These are phyloP conservation scores for Hyla sarda DNA, from an alignment of 2,113 vertebrate species.

Conservation along the genomic window DNA sequence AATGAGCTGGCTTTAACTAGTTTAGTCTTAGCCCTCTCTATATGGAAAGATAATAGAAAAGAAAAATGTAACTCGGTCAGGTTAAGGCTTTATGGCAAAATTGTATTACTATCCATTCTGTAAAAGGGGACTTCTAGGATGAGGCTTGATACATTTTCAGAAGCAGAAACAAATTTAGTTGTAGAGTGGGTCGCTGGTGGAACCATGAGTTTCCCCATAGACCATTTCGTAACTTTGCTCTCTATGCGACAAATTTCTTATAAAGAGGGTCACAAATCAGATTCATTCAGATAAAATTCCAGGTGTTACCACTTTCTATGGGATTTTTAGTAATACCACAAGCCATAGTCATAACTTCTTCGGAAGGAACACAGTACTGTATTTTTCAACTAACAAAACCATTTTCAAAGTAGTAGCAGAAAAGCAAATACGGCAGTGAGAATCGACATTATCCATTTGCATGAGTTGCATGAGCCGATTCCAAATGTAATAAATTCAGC, in stretches of 20 bases:
- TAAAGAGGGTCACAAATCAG: background rate
- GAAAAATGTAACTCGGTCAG: too few relatives aligned
- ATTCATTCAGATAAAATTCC: constrained; percentile 19
- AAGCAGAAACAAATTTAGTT: too few relatives aligned
- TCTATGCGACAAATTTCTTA: background rate
- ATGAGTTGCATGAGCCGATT: constrained; percentile 16
- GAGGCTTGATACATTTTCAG: too few relatives aligned
- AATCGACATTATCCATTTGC: constrained; percentile 39
- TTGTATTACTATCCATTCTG: too few relatives aligned
- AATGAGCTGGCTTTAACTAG: too few relatives aligned
- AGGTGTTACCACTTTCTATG: too few relatives aligned
- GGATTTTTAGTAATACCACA: background rate
- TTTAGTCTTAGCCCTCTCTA: too few relatives aligned
- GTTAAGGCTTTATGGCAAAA: too few relatives aligned
- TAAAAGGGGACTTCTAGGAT: too few relatives aligned
- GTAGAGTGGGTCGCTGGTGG: background rate
- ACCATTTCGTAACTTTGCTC: background rate
- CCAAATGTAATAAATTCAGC: constrained; percentile 14
- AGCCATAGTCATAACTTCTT: constrained; percentile 6
- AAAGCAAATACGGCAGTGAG: constrained; percentile 40
- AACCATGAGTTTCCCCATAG: background rate
- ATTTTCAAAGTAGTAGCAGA: constrained; percentile 22
- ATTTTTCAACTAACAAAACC: constrained; percentile 19
- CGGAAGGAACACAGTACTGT: background rate
- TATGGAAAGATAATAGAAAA: too few relatives aligned